These are phyloP conservation scores for Lutjanus erythropterus DNA, from an alignment of 2,113 vertebrate genomes.

Conservation along the genomic window DNA sequence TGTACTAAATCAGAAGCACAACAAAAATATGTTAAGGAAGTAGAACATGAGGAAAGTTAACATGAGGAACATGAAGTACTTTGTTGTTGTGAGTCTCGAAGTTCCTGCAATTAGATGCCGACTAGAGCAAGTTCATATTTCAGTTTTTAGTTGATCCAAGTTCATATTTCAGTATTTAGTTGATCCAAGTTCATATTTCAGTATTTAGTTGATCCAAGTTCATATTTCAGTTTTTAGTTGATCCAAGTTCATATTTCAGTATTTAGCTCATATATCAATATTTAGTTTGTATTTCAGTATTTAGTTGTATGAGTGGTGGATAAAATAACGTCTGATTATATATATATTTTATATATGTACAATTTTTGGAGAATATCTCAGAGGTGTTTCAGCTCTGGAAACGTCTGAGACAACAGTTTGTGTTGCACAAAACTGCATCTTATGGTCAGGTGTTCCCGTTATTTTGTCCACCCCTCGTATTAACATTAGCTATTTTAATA, in stretches of 20 bases:
- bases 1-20: not conserved
- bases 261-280: not conserved
- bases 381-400: not conserved
- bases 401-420: not conserved
- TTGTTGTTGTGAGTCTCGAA: conserved; percentile 32
- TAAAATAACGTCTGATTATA: not conserved
- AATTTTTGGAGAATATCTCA: not conserved
- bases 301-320: not conserved
- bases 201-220: not conserved
- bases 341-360: not conserved
- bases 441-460: not conserved
- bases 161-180: not conserved
- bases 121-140: not conserved
- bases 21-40: conserved; percentile 47
- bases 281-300: not conserved
- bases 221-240: too few relatives aligned
- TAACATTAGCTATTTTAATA: not conserved
- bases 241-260: not conserved
- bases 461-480: not conserved
- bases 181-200: not conserved
- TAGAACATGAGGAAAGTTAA: conserved; percentile 22
- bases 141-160: not conserved
- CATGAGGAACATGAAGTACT: conserved; percentile 65
- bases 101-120: conserved; percentile 26
- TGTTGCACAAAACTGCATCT: not conserved